phyloP scores from a whole-genome alignment of 2,113 vertebrate genomes.

The Etia nguti region DNA sequence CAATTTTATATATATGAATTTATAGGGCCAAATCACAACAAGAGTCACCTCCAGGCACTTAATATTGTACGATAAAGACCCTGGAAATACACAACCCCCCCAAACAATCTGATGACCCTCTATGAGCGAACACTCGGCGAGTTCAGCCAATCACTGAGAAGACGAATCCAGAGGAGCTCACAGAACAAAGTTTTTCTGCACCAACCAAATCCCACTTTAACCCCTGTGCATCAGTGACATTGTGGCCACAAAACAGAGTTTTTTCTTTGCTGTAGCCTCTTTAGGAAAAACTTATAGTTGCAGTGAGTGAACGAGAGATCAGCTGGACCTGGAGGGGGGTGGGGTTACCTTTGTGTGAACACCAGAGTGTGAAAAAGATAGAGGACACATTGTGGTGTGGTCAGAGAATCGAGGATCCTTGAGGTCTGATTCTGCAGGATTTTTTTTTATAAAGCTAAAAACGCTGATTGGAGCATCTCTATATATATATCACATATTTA shows the following conservation, averaged over 20 bases:
- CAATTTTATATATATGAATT: rapidly evolving
- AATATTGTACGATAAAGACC: not conserved
- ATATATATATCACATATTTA: not conserved
- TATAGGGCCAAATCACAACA: not conserved
- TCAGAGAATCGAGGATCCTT: not conserved
- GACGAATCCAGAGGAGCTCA: too few relatives aligned
- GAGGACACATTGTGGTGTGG: not conserved
- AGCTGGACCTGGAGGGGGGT: not conserved
- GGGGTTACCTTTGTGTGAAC: not conserved
- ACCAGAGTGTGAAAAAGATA: not conserved
- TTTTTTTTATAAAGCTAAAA: rapidly evolving
- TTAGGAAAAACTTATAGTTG: not conserved
- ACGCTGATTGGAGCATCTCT: not conserved
- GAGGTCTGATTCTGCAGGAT: not conserved
- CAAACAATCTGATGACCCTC: too few relatives aligned
- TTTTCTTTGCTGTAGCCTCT: not conserved
- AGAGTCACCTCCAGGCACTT: rapidly evolving
- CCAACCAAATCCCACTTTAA: not conserved
- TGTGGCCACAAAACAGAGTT: not conserved
- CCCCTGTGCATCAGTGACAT: rapidly evolving
- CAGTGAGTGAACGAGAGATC: not conserved
- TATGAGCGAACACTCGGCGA: too few relatives aligned
- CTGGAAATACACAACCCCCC: rapidly evolving
- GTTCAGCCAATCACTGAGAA: too few relatives aligned
- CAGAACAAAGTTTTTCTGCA: not conserved